Conservation (phyloP, 2,797 vertebrate genomes). For the Chlorospingus flavigularis region DNA sequence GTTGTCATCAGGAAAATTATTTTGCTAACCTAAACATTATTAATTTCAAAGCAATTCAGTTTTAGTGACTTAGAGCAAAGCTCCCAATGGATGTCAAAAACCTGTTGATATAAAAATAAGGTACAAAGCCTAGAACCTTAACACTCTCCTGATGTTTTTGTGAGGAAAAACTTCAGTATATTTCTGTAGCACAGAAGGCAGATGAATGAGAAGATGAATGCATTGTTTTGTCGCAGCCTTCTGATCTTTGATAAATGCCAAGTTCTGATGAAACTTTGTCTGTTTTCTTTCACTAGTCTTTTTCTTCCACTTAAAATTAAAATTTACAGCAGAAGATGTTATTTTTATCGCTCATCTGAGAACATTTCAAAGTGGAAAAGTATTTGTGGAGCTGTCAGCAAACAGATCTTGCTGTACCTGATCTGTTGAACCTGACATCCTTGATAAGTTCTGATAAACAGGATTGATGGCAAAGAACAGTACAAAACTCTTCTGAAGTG, state of each 20-base stretch:
- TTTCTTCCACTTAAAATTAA: conserved; percentile 36
- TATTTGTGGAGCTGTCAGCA: conserved; percentile 62
- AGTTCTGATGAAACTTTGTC: conserved; percentile 5
- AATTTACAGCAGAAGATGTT: conserved; percentile 21
- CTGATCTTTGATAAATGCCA: conserved; percentile 13
- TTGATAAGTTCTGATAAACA: conserved; percentile 52
- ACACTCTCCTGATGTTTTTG: background rate
- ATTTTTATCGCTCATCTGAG: conserved; percentile 18
- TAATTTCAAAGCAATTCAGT: background rate
- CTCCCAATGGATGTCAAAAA: background rate
- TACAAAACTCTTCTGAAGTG: conserved; percentile 58
- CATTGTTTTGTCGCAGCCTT: conserved; percentile 1
- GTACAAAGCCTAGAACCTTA: background rate
- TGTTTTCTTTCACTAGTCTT: conserved; percentile 30
- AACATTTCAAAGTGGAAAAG: conserved; percentile 58
- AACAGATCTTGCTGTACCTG: conserved; percentile 31
- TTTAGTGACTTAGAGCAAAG: background rate
- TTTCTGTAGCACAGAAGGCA: background rate
- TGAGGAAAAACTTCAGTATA: background rate
- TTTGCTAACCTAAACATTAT: background rate
- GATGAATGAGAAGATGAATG: background rate
- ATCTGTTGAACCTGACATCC: conserved; percentile 45
- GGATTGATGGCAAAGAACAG: conserved; percentile 11
- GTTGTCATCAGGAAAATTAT: background rate
- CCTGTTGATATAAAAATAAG: background rate